Evolutionary conservation across 2,888 invertebrate genomes (phyloP).

Genomic region (Malthinus flaveolus): DNA sequence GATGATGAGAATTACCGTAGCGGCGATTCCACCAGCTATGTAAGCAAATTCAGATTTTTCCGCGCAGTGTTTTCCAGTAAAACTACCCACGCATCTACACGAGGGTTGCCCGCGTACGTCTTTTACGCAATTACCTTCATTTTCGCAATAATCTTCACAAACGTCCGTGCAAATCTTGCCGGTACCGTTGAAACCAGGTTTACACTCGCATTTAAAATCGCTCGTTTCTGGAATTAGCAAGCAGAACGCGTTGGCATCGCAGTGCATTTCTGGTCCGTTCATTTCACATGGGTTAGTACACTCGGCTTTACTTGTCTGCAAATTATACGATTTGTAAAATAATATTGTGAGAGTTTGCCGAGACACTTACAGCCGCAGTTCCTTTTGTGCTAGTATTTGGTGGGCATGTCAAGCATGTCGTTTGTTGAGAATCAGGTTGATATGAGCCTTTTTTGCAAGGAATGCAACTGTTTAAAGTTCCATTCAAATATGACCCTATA

Average conservation of each 20-base stretch:
- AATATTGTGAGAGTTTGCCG: background rate
- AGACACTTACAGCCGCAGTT: slow-evolving; percentile 72
- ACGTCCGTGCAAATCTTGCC: slow-evolving; percentile 82
- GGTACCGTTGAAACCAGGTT: slow-evolving; percentile 89
- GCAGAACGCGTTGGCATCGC: slow-evolving; percentile 86
- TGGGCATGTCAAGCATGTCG: slow-evolving; percentile 83
- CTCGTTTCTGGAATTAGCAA: slow-evolving; percentile 79
- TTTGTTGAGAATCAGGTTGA: slow-evolving; percentile 87
- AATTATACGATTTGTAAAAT: slow-evolving; percentile 20
- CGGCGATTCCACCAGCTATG: slow-evolving; percentile 92
- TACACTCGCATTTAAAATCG: slow-evolving; percentile 90
- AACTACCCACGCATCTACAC: slow-evolving; percentile 89
- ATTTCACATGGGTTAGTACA: slow-evolving; percentile 92
- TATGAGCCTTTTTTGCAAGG: slow-evolving; percentile 89
- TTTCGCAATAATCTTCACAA: slow-evolving; percentile 84
- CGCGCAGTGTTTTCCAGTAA: slow-evolving; percentile 85
- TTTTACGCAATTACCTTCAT: slow-evolving; percentile 86
- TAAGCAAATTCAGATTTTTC: slow-evolving; percentile 95
- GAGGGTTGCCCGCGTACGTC: slow-evolving; percentile 82
- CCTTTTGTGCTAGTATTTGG: slow-evolving; percentile 88
- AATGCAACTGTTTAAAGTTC: slow-evolving; percentile 82
- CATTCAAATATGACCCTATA: slow-evolving; percentile 80
- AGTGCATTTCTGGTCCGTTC: slow-evolving; percentile 78
- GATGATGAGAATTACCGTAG: slow-evolving; percentile 91
- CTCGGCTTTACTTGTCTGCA: slow-evolving; percentile 74